phyloP scores from a whole-genome alignment of 2,797 vertebrate species.

The Melanogrammus aeglefinus region DNA sequence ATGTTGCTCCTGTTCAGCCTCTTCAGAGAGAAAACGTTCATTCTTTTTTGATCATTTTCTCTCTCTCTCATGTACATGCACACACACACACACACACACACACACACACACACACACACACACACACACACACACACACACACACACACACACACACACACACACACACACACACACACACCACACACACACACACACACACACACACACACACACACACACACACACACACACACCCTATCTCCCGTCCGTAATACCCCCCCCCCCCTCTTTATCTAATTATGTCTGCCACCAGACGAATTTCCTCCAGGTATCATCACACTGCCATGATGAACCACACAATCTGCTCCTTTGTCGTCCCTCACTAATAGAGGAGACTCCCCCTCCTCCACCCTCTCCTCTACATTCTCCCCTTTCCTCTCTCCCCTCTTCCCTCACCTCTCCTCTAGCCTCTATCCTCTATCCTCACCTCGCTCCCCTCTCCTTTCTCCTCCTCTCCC shows the following conservation, averaged over 20 bases:
- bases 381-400: too few relatives aligned
- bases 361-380: neutral
- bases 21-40: neutral
- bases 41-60: neutral
- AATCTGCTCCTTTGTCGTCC: neutral
- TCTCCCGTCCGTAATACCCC: neutral
- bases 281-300: neutral
- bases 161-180: neutral
- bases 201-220: neutral
- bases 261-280: neutral
- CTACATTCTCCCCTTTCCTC: too few relatives aligned
- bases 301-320: neutral
- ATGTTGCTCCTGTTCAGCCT: neutral
- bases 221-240: neutral
- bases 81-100: neutral
- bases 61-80: neutral
- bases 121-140: slow-evolving; percentile 1
- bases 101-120: neutral
- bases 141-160: neutral
- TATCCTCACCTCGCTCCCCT: too few relatives aligned
- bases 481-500: too few relatives aligned
- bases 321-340: neutral
- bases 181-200: slow-evolving; percentile 1
- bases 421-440: too few relatives aligned
- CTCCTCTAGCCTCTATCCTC: too few relatives aligned